These are phyloP conservation scores for Aphodius sticticus DNA, from an alignment of 2,888 invertebrate species.

Conservation along the genomic window DNA sequence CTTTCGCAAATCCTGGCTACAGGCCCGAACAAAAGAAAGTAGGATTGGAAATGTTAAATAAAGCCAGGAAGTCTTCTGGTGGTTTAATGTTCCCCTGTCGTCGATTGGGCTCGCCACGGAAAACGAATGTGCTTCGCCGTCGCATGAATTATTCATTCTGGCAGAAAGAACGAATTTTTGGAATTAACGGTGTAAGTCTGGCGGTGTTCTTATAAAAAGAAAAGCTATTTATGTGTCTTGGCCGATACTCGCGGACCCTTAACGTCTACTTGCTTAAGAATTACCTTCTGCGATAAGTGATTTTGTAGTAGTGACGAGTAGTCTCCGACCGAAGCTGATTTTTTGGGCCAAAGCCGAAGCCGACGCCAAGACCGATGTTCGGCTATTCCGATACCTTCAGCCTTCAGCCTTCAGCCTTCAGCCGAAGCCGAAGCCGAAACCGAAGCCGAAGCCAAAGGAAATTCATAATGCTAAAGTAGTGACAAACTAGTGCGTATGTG, in stretches of 20 bases:
- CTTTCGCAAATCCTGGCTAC: background rate
- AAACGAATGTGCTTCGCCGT: background rate
- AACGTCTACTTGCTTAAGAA: background rate
- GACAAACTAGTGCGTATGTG: no score
- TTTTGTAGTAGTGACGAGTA: no score
- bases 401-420: no score
- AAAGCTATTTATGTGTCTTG: background rate
- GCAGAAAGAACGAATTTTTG: background rate
- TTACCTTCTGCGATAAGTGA: no score
- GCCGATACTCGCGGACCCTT: background rate
- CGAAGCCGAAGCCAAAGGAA: no score
- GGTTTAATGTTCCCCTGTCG: background rate
- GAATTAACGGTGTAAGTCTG: background rate
- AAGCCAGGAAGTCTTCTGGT: background rate
- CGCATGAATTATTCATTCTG: background rate
- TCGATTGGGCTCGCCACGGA: background rate
- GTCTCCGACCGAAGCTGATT: no score
- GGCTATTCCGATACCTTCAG: no score
- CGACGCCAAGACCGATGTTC: no score
- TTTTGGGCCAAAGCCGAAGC: no score
- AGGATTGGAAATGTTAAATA: background rate
- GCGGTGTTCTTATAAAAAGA: background rate
- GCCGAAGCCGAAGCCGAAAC: no score
- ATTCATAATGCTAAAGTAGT: no score
- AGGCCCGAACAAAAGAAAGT: background rate